phyloP scores from a whole-genome alignment of 53 echinoderm and acorn worm species.

The Actinopyga echinites region DNA sequence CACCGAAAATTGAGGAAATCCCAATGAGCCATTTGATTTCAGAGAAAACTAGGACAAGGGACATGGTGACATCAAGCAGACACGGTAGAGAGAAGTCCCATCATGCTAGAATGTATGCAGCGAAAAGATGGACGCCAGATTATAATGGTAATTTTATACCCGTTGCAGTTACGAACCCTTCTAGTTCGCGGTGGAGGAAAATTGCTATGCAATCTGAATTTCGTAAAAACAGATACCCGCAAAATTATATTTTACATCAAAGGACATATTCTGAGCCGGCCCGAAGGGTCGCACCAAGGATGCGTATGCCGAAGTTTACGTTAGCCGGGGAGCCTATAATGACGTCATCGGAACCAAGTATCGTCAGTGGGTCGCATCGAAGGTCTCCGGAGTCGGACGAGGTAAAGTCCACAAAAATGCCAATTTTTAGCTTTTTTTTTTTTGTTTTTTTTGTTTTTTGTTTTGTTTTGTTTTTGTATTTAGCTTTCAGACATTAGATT shows the following conservation, averaged over 20 bases:
- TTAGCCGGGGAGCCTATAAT: constrained; percentile 62
- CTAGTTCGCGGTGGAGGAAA: background rate
- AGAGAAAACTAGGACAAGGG: no score
- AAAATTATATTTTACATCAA: background rate
- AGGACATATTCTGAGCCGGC: background rate
- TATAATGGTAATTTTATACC: constrained; percentile 12
- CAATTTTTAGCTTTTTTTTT: background rate
- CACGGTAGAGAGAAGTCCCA: background rate
- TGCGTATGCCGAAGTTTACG: constrained; percentile 59
- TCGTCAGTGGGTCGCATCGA: constrained; percentile 24
- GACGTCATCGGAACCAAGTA: constrained; percentile 71
- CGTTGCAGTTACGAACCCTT: background rate
- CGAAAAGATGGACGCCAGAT: constrained; percentile 13
- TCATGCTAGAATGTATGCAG: background rate
- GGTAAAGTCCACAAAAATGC: background rate
- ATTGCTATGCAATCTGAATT: background rate
- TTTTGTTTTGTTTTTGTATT: no score
- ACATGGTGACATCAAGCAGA: no score
- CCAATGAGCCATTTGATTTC: background rate
- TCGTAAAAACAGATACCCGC: background rate
- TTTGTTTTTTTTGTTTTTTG: constrained; percentile 1
- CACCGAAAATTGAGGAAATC: constrained; percentile 1
- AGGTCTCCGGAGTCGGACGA: constrained; percentile 22
- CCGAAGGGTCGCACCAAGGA: background rate
- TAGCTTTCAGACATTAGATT: no score